Base-by-base conservation (phyloP, 2,888 invertebrate species). In the Nesidiocoris tenuis region DNA sequence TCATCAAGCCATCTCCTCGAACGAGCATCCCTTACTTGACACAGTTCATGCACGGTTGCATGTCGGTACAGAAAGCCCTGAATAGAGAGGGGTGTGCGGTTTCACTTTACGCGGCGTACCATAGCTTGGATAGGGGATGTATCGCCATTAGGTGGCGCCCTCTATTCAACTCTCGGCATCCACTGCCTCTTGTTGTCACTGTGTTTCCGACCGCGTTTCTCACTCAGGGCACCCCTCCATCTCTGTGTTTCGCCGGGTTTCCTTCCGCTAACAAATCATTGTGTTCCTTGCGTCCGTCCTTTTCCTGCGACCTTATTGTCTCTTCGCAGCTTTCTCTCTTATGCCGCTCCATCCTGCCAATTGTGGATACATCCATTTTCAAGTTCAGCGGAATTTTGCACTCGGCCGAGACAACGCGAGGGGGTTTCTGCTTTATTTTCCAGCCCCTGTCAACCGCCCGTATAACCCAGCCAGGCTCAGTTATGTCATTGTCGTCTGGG, bases 221-320 rank as follows among this genome's bases (percentile, higher is more conserved):
- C 39, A 39, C 39, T 7, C 39, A 3, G 12, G 39, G 5, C 39
- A 12, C 3, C 39, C 5, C 12, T 39, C 39, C 39, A 39, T 39
- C 39, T 39, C 39, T 39, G 5, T 7, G 39, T 39, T 39, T 39
- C 39, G 39, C 39, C 12, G 25, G 1, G 25, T 39, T 25, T 65
- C n/a, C 39, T 1, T 39, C 39, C 39, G 18, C 19, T 39, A 65
- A 65, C 39, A 65, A 65, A 65, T 65, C 39, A 17, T 65, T 25
- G 18, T 65, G n/a, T 39, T 17, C 19, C 65, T 65, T 39, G 39
- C 39, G 39, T 39, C 39, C 39, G 39, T 39, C 39, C 39, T 39
- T 39, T 39, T 39, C 39, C 39, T 39, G 39, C 39, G 39, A 39
- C 39, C 39, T 39, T 39, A 39, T 39, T 39, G 39, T 39, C 39